Evolutionary conservation across 30 jellyfish, hydroid and myxozoan genomes (phyloP).

Genomic region (Hydractinia symbiolongicarpus): DNA sequence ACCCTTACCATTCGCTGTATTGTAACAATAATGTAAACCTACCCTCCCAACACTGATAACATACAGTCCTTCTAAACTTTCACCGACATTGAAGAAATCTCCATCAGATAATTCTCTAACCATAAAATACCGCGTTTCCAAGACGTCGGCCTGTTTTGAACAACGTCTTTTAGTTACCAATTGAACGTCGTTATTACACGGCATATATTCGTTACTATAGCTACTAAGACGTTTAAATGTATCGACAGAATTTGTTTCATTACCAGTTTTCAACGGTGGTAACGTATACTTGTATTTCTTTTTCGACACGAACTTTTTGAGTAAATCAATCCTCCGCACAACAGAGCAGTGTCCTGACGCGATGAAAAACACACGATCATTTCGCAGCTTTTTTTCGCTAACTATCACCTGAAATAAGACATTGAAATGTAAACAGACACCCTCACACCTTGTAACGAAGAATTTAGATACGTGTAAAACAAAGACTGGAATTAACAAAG

Average conservation of each 20-base stretch:
- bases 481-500: background rate
- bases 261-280: conserved; percentile 32
- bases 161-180: background rate
- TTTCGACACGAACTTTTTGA: conserved; percentile 32
- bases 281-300: conserved; percentile 36
- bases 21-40: background rate
- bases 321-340: conserved; percentile 44
- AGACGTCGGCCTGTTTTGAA: background rate
- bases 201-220: conserved; percentile 4
- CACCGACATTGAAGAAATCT: conserved; percentile 62
- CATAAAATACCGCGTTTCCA: conserved; percentile 36
- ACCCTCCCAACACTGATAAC: conserved; percentile 39
- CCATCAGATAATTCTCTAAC: conserved; percentile 47
- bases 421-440: background rate
- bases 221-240: background rate
- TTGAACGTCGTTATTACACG: background rate
- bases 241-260: background rate
- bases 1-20: too few relatives aligned
- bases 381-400: conserved; percentile 25
- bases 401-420: conserved; percentile 39
- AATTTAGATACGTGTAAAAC: background rate
- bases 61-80: conserved; percentile 34
- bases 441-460: background rate
- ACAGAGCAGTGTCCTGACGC: conserved; percentile 65
- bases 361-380: conserved; percentile 58